A percentile compares a stretch with the other conserved stretches of the same genome.
These are phyloP conservation scores for Drosophila trapezifrons DNA, from an alignment of 1,140 invertebrate genomes.

Conservation along the genomic window DNA sequence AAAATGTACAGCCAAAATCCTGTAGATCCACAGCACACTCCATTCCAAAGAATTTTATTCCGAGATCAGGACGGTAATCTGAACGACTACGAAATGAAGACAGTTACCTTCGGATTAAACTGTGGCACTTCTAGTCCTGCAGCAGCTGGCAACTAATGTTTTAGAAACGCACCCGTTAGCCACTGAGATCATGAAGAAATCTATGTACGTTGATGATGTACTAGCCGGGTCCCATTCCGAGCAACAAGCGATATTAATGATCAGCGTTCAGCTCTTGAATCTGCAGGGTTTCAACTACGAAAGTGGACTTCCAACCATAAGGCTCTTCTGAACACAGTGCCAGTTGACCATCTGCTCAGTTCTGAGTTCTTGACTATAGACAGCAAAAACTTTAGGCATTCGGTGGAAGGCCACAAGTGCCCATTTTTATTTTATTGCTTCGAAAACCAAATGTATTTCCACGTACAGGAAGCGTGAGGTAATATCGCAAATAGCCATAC, in stretches of 20 bases:
- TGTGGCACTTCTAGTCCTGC: constrained; percentile 2
- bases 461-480: no score
- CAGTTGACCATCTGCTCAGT: no score
- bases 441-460: no score
- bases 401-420: no score
- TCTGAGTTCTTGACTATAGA: no score
- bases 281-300: no score
- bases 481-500: no score
- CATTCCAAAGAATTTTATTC: constrained; percentile 4
- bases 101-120: constrained; percentile 7
- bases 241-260: neutral
- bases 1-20: neutral
- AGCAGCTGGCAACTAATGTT: neutral
- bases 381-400: no score
- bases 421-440: no score
- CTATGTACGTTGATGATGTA: constrained; percentile 3
- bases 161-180: neutral
- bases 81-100: constrained; percentile 1
- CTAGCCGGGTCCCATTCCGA: constrained; percentile 1
- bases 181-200: constrained; percentile 3
- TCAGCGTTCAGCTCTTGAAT: neutral
- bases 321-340: no score
- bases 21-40: no score
- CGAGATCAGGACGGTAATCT: neutral
- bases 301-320: no score